Conservation (phyloP, 1,140 invertebrate species). For the Drosophila pachea region DNA sequence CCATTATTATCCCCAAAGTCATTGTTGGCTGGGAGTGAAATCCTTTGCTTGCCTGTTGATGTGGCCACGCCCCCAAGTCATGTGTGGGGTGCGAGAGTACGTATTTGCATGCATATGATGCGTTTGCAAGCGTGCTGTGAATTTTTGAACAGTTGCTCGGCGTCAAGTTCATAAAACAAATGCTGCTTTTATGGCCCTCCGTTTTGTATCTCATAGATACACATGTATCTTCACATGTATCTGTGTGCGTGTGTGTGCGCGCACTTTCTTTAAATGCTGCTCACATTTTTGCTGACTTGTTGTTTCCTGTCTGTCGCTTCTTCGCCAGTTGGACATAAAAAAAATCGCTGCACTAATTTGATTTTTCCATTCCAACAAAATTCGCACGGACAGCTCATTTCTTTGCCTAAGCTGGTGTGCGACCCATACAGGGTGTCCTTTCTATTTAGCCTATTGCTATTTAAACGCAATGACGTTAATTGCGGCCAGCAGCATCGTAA, state of each 20-base stretch:
- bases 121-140: conserved; percentile 59
- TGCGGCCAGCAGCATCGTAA: conserved; percentile 46
- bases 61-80: conserved; percentile 11
- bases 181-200: conserved; percentile 56
- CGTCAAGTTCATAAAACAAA: conserved; percentile 52
- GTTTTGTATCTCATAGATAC: conserved; percentile 61
- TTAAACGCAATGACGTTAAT: conserved; percentile 59
- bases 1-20: conserved; percentile 56
- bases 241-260: neutral
- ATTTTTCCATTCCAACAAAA: conserved; percentile 26
- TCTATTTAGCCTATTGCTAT: neutral
- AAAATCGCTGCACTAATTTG: conserved; percentile 45
- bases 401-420: neutral
- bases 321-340: conserved; percentile 28
- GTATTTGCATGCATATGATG: conserved; percentile 62
- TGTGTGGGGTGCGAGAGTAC: conserved; percentile 6
- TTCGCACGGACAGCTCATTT: conserved; percentile 23
- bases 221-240: conserved; percentile 23
- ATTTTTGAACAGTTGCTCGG: conserved; percentile 59
- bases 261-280: conserved; percentile 28
- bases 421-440: conserved; percentile 7
- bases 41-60: conserved; percentile 60
- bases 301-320: conserved; percentile 11
- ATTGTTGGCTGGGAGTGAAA: conserved; percentile 50
- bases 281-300: conserved; percentile 44